phyloP scores from a whole-genome alignment of 2,888 invertebrate species.

The Orthonychiurus folsomi region DNA sequence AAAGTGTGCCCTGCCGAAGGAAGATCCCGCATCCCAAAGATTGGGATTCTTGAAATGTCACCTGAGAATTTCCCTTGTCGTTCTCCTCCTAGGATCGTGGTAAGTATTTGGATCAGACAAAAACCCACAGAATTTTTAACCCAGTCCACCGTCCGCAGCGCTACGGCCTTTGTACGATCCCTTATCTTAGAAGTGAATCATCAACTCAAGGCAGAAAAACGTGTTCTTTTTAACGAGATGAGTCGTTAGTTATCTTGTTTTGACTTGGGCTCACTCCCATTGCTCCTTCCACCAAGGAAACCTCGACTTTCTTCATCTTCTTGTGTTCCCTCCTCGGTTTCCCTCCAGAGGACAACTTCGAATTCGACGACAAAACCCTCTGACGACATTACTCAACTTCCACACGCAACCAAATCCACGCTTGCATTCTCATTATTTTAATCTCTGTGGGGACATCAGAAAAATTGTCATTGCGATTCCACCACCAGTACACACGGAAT shows the following conservation, averaged over 20 bases:
- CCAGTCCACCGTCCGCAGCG: no score
- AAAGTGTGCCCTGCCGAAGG: no score
- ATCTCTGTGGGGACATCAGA: background rate
- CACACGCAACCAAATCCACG: background rate
- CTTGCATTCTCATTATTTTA: slow-evolving; percentile 1
- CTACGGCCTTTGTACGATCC: no score
- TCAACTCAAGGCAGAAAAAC: background rate
- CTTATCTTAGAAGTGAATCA: slow-evolving; percentile 2
- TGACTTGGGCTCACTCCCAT: background rate
- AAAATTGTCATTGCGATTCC: no score
- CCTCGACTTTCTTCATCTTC: no score
- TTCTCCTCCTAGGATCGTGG: no score
- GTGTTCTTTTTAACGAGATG: slow-evolving; percentile 14
- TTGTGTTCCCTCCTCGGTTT: background rate
- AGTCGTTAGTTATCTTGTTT: slow-evolving; percentile 11
- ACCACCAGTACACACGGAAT: no score
- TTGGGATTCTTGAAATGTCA: no score
- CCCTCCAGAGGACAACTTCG: background rate
- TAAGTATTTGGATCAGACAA: no score
- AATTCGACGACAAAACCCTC: background rate
- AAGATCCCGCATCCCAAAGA: no score
- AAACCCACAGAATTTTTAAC: no score
- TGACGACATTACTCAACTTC: background rate
- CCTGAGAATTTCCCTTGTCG: no score
- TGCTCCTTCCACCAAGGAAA: background rate